phyloP scores from a whole-genome alignment of 2,113 vertebrate species.

The Pluvialis apricaria region DNA sequence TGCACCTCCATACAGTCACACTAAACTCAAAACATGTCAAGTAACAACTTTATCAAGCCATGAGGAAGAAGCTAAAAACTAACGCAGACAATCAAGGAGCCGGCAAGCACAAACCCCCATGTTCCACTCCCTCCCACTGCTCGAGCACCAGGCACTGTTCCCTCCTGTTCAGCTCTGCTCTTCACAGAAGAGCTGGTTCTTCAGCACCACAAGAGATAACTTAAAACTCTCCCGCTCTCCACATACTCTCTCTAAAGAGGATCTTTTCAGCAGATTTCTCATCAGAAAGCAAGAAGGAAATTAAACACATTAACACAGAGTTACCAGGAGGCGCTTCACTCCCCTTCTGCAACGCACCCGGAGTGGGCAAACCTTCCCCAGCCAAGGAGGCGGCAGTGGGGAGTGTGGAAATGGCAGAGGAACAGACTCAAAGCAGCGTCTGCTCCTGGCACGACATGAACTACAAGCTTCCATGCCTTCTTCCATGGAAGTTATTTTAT shows the following conservation, averaged over 20 bases:
- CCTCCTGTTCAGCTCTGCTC: background rate
- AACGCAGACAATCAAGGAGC: background rate
- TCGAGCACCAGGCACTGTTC: accelerated
- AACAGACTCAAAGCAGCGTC: background rate
- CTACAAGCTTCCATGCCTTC: background rate
- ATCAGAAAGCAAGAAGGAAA: background rate
- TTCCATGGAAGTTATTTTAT: background rate
- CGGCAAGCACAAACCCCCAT: background rate
- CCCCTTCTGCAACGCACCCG: background rate
- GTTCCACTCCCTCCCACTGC: background rate
- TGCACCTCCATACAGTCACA: background rate
- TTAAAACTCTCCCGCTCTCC: background rate
- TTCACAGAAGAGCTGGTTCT: background rate
- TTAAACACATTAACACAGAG: background rate
- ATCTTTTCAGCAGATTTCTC: background rate
- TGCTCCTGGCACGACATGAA: background rate
- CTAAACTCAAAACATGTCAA: background rate
- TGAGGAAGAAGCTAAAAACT: background rate
- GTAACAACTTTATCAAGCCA: background rate
- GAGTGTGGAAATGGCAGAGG: background rate
- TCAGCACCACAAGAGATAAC: background rate
- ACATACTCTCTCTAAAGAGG: background rate
- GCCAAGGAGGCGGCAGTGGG: accelerated
- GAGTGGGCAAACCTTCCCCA: background rate
- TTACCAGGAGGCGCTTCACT: background rate